phyloP scores from a whole-genome alignment of 35 echinoderm and acorn worm genomes.

The Diadema setosum region DNA sequence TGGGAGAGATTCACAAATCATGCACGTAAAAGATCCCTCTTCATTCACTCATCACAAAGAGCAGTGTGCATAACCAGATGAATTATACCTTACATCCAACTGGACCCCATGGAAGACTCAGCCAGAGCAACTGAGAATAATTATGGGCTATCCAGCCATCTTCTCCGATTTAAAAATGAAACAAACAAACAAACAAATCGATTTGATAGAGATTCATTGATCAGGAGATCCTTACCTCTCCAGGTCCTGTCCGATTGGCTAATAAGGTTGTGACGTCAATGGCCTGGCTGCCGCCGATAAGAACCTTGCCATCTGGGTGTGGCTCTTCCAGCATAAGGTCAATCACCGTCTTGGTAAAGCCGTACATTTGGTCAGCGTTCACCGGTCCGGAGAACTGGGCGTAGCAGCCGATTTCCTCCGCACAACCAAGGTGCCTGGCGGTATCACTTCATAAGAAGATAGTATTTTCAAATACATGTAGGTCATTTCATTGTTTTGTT shows the following conservation, averaged over 20 bases:
- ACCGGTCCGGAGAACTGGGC: constrained; percentile 47
- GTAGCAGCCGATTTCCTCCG: constrained; percentile 58
- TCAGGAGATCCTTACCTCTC: constrained; percentile 40
- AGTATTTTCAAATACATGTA: too few relatives aligned
- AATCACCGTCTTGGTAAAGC: constrained; percentile 46
- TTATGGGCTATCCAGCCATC: not conserved
- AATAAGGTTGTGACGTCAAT: constrained; percentile 19
- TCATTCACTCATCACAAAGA: too few relatives aligned
- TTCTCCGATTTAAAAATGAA: too few relatives aligned
- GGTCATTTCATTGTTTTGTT: too few relatives aligned
- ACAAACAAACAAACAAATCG: too few relatives aligned
- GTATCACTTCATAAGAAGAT: constrained; percentile 56
- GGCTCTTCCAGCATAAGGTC: constrained; percentile 59
- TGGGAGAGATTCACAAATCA: too few relatives aligned
- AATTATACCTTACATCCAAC: too few relatives aligned
- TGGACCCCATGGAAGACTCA: too few relatives aligned
- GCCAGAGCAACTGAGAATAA: too few relatives aligned
- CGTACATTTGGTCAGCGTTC: constrained; percentile 19
- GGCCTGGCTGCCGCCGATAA: constrained; percentile 34
- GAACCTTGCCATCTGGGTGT: constrained; percentile 56
- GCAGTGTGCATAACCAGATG: too few relatives aligned
- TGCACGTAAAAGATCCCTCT: too few relatives aligned
- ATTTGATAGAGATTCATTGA: too few relatives aligned
- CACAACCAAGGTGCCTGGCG: constrained; percentile 2
- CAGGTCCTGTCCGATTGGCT: constrained; percentile 6